phyloP scores from a whole-genome alignment of 2,113 vertebrate genomes.

The Ivindomyrus marchei region DNA sequence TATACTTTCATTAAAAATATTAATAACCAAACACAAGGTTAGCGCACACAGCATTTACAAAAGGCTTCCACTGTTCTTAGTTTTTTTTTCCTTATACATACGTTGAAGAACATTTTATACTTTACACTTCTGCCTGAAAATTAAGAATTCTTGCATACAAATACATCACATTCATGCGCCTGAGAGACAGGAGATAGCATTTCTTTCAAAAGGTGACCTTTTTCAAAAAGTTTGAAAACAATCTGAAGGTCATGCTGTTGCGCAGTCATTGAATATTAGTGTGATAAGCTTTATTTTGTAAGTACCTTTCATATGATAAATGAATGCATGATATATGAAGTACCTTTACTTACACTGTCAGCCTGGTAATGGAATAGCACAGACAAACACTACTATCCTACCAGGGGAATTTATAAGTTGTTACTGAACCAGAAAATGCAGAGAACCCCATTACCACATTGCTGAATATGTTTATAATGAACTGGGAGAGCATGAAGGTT shows the following conservation, averaged over 20 bases:
- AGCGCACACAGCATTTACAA: background rate
- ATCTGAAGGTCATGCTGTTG: background rate
- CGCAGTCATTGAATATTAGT: background rate
- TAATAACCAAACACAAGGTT: background rate
- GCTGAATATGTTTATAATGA: background rate
- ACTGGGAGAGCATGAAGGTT: background rate
- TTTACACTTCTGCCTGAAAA: background rate
- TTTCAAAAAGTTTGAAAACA: background rate
- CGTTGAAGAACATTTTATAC: background rate
- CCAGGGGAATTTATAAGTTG: background rate
- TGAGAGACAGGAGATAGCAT: background rate
- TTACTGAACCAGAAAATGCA: background rate
- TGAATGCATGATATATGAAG: background rate
- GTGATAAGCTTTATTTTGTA: background rate
- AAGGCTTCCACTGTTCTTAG: background rate
- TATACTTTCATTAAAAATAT: background rate
- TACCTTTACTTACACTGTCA: background rate
- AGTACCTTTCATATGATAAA: background rate
- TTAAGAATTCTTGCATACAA: background rate
- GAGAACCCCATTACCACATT: background rate
- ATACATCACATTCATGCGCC: background rate
- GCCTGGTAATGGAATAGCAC: conserved; percentile 13
- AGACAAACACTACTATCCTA: background rate
- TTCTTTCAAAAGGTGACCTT: background rate
- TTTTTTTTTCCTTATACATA: background rate